Conservation (phyloP, 1,140 invertebrate species). For the Trichonephila clavipes region DNA sequence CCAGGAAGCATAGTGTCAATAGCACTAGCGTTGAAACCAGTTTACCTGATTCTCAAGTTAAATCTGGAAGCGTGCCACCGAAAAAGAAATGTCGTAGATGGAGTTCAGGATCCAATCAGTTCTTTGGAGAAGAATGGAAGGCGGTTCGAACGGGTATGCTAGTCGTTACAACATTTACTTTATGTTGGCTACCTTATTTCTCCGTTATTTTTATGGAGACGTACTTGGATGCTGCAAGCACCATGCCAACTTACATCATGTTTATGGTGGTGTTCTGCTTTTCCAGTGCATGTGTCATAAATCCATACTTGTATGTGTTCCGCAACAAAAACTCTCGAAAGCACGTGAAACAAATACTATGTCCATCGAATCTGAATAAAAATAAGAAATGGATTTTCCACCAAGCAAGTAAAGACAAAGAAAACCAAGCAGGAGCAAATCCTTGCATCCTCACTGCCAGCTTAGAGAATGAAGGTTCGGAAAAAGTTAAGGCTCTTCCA, state of each 20-base stretch:
- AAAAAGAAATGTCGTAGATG: constrained; percentile 63
- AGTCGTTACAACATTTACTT: constrained; percentile 71
- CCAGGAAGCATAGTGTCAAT: constrained; percentile 85
- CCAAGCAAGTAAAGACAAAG: constrained; percentile 43
- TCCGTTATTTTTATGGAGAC: constrained; percentile 58
- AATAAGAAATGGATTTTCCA: constrained; percentile 68
- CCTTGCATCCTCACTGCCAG: constrained; percentile 65
- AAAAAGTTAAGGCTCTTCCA: constrained; percentile 70
- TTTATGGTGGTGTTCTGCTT: constrained; percentile 56
- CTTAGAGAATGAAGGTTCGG: constrained; percentile 64
- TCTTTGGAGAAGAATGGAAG: constrained; percentile 77
- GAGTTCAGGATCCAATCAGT: constrained; percentile 70
- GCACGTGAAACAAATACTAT: constrained; percentile 68
- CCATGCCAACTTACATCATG: constrained; percentile 52
- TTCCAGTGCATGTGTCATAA: constrained; percentile 69
- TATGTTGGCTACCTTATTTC: constrained; percentile 76
- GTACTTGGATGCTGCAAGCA: neutral
- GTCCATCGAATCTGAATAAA: constrained; percentile 37
- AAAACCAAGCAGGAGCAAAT: neutral
- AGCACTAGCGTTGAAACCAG: constrained; percentile 53
- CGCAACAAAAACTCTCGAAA: constrained; percentile 70
- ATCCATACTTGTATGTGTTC: constrained; percentile 77
- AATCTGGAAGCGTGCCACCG: neutral
- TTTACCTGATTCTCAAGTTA: constrained; percentile 34
- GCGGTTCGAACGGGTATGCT: constrained; percentile 75